Evolutionary conservation across 2,888 invertebrate genomes (phyloP).

Genomic region (Elmis aenea): DNA sequence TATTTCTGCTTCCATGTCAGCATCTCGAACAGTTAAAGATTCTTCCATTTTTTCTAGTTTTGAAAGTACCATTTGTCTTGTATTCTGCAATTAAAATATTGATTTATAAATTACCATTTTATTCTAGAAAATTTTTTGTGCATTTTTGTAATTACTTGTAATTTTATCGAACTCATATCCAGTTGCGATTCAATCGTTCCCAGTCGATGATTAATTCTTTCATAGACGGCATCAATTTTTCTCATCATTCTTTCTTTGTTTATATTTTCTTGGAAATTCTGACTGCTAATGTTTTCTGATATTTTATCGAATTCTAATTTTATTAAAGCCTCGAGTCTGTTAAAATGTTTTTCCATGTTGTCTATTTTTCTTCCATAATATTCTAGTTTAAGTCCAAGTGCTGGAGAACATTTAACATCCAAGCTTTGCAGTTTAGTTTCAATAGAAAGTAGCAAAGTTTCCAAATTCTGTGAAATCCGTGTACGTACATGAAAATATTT

Average conservation of each 20-base stretch:
- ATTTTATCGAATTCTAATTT: constrained; percentile 42
- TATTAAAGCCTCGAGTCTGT: constrained; percentile 37
- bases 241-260: constrained; percentile 40
- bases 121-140: too few species aligned
- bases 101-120: constrained; percentile 1
- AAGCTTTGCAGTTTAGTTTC: constrained; percentile 43
- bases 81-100: constrained; percentile 6
- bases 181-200: constrained; percentile 42
- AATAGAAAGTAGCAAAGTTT: constrained; percentile 40
- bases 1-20: constrained; percentile 41
- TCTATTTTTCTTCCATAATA: constrained; percentile 46
- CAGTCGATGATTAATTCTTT: constrained; percentile 43
- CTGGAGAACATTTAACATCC: constrained; percentile 40
- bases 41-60: constrained; percentile 42
- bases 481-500: too few species aligned
- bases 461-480: constrained; percentile 37
- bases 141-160: constrained; percentile 41
- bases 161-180: constrained; percentile 39
- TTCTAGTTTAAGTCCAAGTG: constrained; percentile 44
- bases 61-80: constrained; percentile 21
- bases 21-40: constrained; percentile 34
- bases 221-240: constrained; percentile 46
- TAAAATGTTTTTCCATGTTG: constrained; percentile 35
- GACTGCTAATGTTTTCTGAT: constrained; percentile 42
- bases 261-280: constrained; percentile 45